These are phyloP conservation scores for Stenodera caucasica DNA, from an alignment of 2,888 invertebrate species.

Conservation along the genomic window DNA sequence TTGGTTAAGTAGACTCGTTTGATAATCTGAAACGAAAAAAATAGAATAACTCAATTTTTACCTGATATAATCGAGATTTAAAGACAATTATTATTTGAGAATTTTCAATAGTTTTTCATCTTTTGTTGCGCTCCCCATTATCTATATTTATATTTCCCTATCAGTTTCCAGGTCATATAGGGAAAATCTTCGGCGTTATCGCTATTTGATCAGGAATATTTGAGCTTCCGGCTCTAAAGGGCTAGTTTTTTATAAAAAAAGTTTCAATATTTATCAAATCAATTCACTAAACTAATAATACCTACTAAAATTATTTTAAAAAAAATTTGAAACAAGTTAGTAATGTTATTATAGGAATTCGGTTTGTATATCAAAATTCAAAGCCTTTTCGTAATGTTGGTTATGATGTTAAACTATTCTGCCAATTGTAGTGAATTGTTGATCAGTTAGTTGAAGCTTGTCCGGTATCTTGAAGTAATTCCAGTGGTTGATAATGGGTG, in stretches of 20 bases:
- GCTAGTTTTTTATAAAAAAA: background rate
- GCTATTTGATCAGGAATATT: background rate
- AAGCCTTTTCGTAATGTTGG: background rate
- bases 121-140: too few relatives aligned
- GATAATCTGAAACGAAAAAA: background rate
- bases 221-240: background rate
- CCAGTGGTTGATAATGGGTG: conserved; percentile 4
- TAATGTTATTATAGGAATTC: too few relatives aligned
- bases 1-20: background rate
- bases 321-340: too few relatives aligned
- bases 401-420: conserved; percentile 6
- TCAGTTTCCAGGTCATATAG: background rate
- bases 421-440: background rate
- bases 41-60: background rate
- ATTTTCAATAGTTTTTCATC: too few relatives aligned
- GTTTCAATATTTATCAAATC: background rate
- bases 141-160: background rate
- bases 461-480: conserved; percentile 6
- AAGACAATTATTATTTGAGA: too few relatives aligned
- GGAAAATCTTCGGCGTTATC: background rate
- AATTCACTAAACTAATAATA: too few relatives aligned
- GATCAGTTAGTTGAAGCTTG: conserved; percentile 6
- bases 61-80: too few relatives aligned
- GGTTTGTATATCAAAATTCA: background rate
- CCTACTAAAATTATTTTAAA: too few relatives aligned